Evolutionary conservation across 2,888 invertebrate genomes (phyloP), one percentile per base, ranked within the genome.

Genomic region (Neoaliturus tenellus): DNA sequence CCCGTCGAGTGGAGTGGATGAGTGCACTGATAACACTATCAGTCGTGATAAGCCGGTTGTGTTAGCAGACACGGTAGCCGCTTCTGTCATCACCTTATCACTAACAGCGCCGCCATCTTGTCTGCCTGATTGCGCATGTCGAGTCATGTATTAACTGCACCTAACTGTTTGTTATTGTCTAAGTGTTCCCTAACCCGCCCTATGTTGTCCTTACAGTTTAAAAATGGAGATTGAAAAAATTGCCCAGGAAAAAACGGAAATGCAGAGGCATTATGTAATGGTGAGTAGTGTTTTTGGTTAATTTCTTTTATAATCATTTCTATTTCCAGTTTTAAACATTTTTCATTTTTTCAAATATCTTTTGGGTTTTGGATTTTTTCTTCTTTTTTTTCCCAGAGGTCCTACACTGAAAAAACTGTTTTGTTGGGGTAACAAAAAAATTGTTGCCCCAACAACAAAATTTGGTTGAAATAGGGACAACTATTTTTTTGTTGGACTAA

Each of bases 211-310:
- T 89, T 92, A 85, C 92, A 96, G 96, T 91, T 92, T 96, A 90
- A 96, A 96, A 92, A 92, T 96, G 93, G 96, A 97, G 92, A 94
- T 95, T 91, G 96, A 97, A 91, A 97, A 97, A 92, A 92, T 96
- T 90, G 95, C 95, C 88, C 94, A 95, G 90, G 97, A 97, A 92
- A 96, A 96, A 92, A 96, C 96, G 86, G 96, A 96, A 92, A 96
- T 96, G 95, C 96, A 96, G 91, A 92, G 96, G 90, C 96, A 96
- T 92, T 96, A 96, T 92, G 96, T 96, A 86, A 96, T 96, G 96
- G 96, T 96, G 91, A 94, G 95, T 93, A 6, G 84, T 28, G 12
- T 48, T 51, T 3, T 44, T 44, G n/a, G n/a, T n/a, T 39, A 41
- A 23, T 28, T 17, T 31, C 25, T 17, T 39, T 71, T 35, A 20